Conservation (phyloP, 2,797 vertebrate genomes). For the Alauda arvensis region DNA sequence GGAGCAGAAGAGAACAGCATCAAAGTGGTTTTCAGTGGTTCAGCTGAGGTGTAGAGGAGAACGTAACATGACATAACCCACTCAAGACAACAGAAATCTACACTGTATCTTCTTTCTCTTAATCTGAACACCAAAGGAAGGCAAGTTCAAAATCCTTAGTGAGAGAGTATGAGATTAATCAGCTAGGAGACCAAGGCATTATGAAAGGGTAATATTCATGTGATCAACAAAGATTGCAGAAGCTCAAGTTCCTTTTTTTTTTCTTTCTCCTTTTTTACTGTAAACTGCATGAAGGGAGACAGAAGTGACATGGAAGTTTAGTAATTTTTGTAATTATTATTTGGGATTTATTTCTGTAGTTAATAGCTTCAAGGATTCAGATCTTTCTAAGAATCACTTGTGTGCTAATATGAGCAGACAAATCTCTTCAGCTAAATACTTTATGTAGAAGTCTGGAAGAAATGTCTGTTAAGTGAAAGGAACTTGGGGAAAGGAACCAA, state of each 20-base stretch:
- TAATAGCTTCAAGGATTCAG: background rate
- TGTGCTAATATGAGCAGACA: background rate
- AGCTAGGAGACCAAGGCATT: background rate
- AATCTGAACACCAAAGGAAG: background rate
- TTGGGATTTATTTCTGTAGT: background rate
- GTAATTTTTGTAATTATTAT: background rate
- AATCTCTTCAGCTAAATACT: background rate
- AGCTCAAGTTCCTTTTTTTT: slow-evolving; percentile 8
- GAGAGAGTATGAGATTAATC: background rate
- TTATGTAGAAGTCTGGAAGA: background rate
- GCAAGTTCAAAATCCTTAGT: background rate
- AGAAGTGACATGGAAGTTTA: background rate
- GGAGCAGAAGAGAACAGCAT: background rate
- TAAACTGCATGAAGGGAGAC: background rate
- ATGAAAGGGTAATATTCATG: background rate
- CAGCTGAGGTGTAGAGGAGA: background rate
- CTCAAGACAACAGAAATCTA: background rate
- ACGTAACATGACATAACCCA: background rate
- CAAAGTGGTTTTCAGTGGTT: background rate
- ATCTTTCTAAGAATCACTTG: background rate
- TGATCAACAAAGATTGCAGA: background rate
- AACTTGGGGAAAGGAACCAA: background rate
- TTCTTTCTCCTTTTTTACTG: background rate
- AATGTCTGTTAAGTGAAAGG: background rate
- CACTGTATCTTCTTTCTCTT: background rate